Evolutionary conservation across 2,888 invertebrate species (phyloP).

Genomic region (Drosophila hamatofila): DNA sequence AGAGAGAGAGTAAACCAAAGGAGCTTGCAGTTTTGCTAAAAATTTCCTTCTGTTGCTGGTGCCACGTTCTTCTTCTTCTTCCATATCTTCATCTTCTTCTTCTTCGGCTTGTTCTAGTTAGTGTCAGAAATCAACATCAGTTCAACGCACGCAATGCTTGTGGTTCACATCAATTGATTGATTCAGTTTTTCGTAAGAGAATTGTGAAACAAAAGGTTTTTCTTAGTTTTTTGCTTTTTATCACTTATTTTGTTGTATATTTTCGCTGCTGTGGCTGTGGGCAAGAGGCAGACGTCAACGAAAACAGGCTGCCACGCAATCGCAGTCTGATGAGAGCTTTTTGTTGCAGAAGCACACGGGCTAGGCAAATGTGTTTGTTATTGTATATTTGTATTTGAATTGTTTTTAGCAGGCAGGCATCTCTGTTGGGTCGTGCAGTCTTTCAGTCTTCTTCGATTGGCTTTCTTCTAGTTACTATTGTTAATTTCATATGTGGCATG

Average conservation of each 20-base stretch:
- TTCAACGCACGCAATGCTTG: constrained; percentile 77
- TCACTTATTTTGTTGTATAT: constrained; percentile 79
- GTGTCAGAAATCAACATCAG: constrained; percentile 67
- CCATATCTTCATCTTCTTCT: neutral
- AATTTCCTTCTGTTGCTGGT: constrained; percentile 27
- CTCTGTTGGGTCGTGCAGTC: constrained; percentile 42
- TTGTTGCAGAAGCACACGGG: constrained; percentile 34
- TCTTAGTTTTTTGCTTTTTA: constrained; percentile 59
- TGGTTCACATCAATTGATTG: constrained; percentile 63
- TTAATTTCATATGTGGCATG: constrained; percentile 61
- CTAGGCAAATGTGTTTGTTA: constrained; percentile 45
- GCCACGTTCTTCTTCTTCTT: neutral
- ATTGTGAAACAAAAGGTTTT: constrained; percentile 73
- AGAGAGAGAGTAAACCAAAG: constrained; percentile 76
- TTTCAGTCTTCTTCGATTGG: constrained; percentile 41
- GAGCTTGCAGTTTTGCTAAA: constrained; percentile 56
- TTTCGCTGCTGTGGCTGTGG: constrained; percentile 18
- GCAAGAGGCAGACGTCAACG: constrained; percentile 4
- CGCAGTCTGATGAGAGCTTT: constrained; percentile 11
- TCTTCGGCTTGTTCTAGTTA: neutral
- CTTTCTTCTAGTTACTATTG: constrained; percentile 57
- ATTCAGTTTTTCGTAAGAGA: constrained; percentile 72
- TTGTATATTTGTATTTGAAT: constrained; percentile 19
- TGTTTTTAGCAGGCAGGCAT: constrained; percentile 59
- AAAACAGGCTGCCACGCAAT: constrained; percentile 17